Evolutionary conservation across 2,888 invertebrate genomes (phyloP), one percentile per base, ranked within the genome.

Genomic region (Acleris literana): DNA sequence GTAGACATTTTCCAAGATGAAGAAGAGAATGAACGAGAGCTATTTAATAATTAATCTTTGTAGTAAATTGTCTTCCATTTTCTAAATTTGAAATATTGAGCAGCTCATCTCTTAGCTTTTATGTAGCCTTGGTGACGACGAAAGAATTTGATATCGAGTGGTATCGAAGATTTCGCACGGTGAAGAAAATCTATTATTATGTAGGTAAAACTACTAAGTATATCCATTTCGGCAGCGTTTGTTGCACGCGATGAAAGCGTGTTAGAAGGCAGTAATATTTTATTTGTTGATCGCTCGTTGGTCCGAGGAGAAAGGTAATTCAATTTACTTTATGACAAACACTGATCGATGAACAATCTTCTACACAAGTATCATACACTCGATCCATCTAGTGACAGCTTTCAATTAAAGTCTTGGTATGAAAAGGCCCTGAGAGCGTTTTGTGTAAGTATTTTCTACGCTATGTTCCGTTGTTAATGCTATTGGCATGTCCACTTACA

Each of bases 31-130:
- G 39, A 39, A 13, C 3, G 13, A 13, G 39, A 39, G 39, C 39
- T 39, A 39, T 1, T 3, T 39, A 39, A 33, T 33, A 9, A 39
- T 39, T 2, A 11, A 39, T 39, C 33, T 13, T 39, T 39, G 9
- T 39, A 39, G 11, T 39, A 11, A 39, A 39, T 13, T 9, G 3
- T 39, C 11, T 11, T 39, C 11, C 33, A 39, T 39, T 11, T 39
- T 9, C 9, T 9, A 33, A 7, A 29, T 71, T 68, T 76, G 72
- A 70, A 73, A 74, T 73, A 76, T 77, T 74, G 74, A 74, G 70
- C 69, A 73, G 72, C 68, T 71, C 73, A 74, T 77, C 74, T 75
- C 75, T 75, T 72, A 70, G 66, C 64, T 63, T 69, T 70, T 53
- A 68, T 63, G 61, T 9, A 43, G 44, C 39, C 22, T 60, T 33